phyloP scores from a whole-genome alignment of 1,140 invertebrate genomes.

The Rhyzopertha dominica region DNA sequence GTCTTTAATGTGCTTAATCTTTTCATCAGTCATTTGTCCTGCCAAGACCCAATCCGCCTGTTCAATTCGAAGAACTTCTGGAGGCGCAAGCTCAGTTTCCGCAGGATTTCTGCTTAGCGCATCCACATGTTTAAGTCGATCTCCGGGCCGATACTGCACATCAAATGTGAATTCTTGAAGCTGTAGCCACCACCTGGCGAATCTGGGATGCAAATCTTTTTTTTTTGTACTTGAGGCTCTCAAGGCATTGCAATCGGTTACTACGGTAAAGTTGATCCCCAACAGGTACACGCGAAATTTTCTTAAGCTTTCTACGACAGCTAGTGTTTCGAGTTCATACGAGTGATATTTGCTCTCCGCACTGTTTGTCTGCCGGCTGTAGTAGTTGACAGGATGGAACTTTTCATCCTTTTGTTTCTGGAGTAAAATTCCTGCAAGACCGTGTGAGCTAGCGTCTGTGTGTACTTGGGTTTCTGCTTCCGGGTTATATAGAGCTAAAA shows the following conservation, averaged over 20 bases:
- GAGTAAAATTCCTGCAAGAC: constrained; percentile 35
- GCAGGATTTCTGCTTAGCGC: constrained; percentile 32
- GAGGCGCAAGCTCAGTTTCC: background rate
- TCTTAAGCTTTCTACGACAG: constrained; percentile 20
- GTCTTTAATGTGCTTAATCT: constrained; percentile 9
- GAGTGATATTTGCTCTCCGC: constrained; percentile 34
- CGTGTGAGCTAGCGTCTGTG: constrained; percentile 34
- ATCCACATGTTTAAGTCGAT: constrained; percentile 34
- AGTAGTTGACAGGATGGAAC: constrained; percentile 21
- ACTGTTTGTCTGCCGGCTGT: constrained; percentile 28
- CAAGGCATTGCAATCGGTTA: constrained; percentile 32
- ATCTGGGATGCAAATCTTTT: constrained; percentile 29
- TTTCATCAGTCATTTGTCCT: constrained; percentile 19
- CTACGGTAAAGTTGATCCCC: constrained; percentile 21
- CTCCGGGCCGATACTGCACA: constrained; percentile 31
- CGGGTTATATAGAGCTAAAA: constrained; percentile 36
- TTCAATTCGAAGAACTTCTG: constrained; percentile 9
- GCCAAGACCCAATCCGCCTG: constrained; percentile 19
- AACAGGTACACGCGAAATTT: constrained; percentile 26
- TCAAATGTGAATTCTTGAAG: constrained; percentile 35
- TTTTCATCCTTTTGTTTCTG: constrained; percentile 26
- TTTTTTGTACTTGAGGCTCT: constrained; percentile 21
- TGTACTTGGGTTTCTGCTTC: constrained; percentile 31
- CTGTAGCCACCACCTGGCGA: constrained; percentile 35
- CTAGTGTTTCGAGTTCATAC: constrained; percentile 38